Conservation (phyloP, 2,113 vertebrate species). For the Cavia aperea region DNA sequence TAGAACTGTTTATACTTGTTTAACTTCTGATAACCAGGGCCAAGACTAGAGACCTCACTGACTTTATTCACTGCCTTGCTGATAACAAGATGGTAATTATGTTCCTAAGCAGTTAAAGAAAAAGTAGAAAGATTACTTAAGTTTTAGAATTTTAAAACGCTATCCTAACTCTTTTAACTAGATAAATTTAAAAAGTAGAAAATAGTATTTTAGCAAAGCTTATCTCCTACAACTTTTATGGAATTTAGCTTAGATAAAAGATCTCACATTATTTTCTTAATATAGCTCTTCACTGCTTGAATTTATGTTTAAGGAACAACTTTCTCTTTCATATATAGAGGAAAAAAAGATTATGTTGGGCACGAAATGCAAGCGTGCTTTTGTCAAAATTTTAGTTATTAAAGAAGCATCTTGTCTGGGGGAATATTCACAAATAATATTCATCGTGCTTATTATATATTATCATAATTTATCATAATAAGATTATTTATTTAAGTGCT, state of each 20-base stretch:
- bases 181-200: neutral
- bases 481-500: neutral
- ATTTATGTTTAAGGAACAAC: neutral
- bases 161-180: neutral
- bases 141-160: conserved; percentile 9
- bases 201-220: neutral
- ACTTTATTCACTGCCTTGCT: neutral
- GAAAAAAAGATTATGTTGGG: neutral
- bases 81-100: neutral
- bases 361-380: neutral
- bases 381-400: neutral
- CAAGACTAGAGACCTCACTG: neutral
- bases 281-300: neutral
- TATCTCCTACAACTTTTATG: neutral
- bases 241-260: neutral
- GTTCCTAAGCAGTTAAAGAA: neutral
- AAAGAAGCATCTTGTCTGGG: neutral
- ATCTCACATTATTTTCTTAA: neutral
- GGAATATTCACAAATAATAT: neutral
- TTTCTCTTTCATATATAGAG: neutral
- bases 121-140: neutral
- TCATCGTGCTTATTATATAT: neutral
- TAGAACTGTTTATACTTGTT: neutral
- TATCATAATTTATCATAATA: neutral
- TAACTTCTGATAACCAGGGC: neutral